phyloP scores from a whole-genome alignment of 2,888 invertebrate genomes.

The Encarsia formosa region DNA sequence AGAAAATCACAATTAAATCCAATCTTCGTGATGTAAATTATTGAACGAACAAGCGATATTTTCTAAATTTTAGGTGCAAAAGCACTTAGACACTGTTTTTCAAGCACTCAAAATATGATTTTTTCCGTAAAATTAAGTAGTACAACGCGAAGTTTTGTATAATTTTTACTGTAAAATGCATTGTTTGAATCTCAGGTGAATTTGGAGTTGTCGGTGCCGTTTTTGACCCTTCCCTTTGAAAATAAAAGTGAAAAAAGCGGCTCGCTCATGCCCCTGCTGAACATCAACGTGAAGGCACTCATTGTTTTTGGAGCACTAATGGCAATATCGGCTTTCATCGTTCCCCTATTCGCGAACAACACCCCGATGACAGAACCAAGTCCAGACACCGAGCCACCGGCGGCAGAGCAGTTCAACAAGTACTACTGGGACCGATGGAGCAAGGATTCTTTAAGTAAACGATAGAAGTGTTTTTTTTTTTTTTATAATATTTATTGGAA shows the following conservation, averaged over 20 bases:
- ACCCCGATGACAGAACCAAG: not conserved
- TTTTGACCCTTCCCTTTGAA: constrained; percentile 63
- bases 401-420: not conserved
- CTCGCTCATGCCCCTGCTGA: constrained; percentile 52
- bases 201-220: constrained; percentile 64
- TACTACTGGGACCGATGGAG: not conserved
- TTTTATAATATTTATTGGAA: constrained; percentile 2
- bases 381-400: not conserved
- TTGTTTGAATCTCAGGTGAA: constrained; percentile 57
- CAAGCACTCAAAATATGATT: no score
- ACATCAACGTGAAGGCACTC: constrained; percentile 61
- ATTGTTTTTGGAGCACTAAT: constrained; percentile 59
- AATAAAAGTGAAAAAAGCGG: constrained; percentile 53
- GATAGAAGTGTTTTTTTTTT: no score
- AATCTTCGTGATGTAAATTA: no score
- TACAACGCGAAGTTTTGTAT: no score
- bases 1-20: no score
- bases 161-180: no score
- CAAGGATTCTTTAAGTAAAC: constrained; percentile 23
- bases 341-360: constrained; percentile 50
- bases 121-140: no score
- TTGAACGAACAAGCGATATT: no score
- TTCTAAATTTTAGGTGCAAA: no score
- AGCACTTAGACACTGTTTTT: no score
- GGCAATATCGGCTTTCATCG: constrained; percentile 55